Percentiles rank a stretch among this genome's conserved stretches.
These are phyloP conservation scores for Dendrolimus kikuchii DNA, from an alignment of 1,140 invertebrate genomes.

Conservation along the genomic window DNA sequence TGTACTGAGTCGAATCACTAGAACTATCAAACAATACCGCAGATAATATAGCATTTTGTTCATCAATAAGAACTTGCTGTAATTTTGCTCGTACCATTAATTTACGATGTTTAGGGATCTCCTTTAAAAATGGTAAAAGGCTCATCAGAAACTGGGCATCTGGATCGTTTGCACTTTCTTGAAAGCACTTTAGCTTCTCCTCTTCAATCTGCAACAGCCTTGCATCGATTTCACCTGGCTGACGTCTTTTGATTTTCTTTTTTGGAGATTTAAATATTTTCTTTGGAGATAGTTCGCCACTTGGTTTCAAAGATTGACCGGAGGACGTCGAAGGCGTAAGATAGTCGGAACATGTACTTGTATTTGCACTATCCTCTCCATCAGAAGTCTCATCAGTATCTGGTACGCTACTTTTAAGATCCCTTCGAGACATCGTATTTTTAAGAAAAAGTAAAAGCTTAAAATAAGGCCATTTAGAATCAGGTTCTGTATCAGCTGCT, in stretches of 20 bases:
- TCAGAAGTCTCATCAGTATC: slow-evolving; percentile 1
- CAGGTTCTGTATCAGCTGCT: slow-evolving; percentile 1
- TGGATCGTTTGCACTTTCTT: neutral
- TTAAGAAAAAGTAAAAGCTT: neutral
- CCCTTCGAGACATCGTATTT: neutral
- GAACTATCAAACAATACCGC: no score
- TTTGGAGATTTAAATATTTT: neutral
- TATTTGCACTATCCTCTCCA: neutral
- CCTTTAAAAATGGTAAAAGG: slow-evolving; percentile 1
- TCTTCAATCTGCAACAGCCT: neutral
- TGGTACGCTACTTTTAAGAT: neutral
- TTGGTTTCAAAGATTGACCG: neutral
- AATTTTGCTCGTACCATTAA: no score
- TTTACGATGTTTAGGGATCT: neutral
- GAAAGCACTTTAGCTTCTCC: neutral
- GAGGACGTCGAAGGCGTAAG: neutral
- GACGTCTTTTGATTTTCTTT: slow-evolving; percentile 1
- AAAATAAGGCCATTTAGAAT: slow-evolving; percentile 1
- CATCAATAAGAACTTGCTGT: no score
- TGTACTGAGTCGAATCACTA: no score
- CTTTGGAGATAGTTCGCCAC: neutral
- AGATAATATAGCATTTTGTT: no score
- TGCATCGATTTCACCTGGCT: neutral
- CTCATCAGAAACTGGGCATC: slow-evolving; percentile 1
- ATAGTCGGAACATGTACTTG: neutral